Conservation (phyloP, 35 echinoderm and acorn worm genomes). For the Lytechinus pictus region DNA sequence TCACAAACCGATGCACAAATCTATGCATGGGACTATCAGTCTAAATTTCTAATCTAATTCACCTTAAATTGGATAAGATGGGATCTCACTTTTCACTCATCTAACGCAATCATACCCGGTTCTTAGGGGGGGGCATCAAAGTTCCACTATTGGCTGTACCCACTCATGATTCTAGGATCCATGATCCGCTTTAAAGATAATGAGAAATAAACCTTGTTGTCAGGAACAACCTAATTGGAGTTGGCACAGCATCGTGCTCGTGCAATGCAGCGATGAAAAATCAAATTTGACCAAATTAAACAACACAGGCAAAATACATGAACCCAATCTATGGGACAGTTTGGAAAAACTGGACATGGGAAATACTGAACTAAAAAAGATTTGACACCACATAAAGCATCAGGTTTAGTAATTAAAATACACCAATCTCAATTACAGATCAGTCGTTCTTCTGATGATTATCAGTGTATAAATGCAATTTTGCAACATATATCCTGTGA, state of each 20-base stretch:
- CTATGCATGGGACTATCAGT: constrained; percentile 19
- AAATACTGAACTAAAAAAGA: background rate
- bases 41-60: constrained; percentile 41
- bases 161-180: background rate
- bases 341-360: background rate
- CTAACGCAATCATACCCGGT: background rate
- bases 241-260: background rate
- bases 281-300: background rate
- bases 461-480: background rate
- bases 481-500: background rate
- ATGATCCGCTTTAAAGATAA: background rate
- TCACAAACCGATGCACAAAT: background rate
- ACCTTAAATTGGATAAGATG: constrained; percentile 1
- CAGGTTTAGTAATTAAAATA: background rate
- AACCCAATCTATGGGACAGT: background rate
- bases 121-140: background rate
- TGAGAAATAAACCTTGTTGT: background rate
- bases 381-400: background rate
- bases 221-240: background rate
- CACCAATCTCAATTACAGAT: too few relatives aligned
- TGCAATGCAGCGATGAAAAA: background rate
- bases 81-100: constrained; percentile 30
- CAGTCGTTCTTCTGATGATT: background rate
- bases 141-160: background rate
- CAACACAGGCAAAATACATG: background rate